Conservation (phyloP, 2,113 vertebrate genomes). For the Alouatta palliata region DNA sequence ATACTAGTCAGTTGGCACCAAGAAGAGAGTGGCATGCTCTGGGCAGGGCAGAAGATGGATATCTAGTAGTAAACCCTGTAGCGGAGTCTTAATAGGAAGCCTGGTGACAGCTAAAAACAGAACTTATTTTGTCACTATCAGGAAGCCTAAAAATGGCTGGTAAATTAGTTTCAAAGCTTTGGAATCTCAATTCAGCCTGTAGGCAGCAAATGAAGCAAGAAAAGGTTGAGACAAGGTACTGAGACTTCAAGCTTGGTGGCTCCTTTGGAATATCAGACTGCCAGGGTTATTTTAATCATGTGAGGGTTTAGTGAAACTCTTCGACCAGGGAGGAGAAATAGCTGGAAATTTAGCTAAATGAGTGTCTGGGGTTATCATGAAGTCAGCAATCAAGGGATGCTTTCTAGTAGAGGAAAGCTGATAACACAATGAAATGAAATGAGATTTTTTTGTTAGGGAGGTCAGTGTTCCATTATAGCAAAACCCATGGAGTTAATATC, state of each 20-base stretch:
- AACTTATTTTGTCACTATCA: slow-evolving; percentile 46
- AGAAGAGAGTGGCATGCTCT: slow-evolving; percentile 40
- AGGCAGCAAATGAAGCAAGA: background rate
- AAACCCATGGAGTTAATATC: background rate
- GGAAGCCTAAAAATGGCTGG: background rate
- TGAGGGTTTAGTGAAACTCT: slow-evolving; percentile 21
- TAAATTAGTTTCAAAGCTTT: slow-evolving; percentile 55
- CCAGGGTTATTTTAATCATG: slow-evolving; percentile 35
- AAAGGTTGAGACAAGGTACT: background rate
- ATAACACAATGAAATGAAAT: slow-evolving; percentile 44
- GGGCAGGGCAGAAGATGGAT: slow-evolving; percentile 47
- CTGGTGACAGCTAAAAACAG: slow-evolving; percentile 58
- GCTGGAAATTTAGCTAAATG: slow-evolving; percentile 27
- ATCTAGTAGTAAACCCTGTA: slow-evolving; percentile 40
- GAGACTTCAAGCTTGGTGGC: background rate
- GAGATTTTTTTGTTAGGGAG: slow-evolving; percentile 26
- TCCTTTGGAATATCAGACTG: slow-evolving; percentile 41
- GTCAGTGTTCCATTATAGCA: slow-evolving; percentile 33
- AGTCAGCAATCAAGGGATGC: slow-evolving; percentile 35
- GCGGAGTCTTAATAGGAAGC: slow-evolving; percentile 19
- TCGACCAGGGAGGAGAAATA: slow-evolving; percentile 7
- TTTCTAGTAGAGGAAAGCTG: slow-evolving; percentile 40
- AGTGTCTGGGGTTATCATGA: slow-evolving; percentile 27
- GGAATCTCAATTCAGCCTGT: background rate
- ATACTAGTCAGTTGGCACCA: slow-evolving; percentile 39